Evolutionary conservation across 2,113 vertebrate genomes (phyloP).

Genomic region (Donacobius atricapilla): DNA sequence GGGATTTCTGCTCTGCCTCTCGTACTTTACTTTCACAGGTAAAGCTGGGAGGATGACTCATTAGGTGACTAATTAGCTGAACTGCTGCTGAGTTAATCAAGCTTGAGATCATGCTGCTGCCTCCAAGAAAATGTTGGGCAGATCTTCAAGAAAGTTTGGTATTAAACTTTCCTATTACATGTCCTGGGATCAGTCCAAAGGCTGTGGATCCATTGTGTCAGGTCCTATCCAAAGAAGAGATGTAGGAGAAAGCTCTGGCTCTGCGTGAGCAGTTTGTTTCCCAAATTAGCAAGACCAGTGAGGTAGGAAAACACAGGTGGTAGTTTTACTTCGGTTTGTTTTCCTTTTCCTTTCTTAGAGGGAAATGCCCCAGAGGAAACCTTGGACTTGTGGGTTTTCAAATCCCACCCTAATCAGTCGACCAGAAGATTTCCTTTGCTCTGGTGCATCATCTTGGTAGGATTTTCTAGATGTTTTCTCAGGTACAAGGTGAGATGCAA

Average conservation of each 20-base stretch:
- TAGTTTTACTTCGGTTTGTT: neutral
- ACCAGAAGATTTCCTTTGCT: neutral
- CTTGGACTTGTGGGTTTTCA: neutral
- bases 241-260: neutral
- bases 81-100: neutral
- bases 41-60: neutral
- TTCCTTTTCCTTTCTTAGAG: neutral
- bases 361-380: neutral
- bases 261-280: neutral
- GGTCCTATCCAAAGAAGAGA: neutral
- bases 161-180: rapidly evolving
- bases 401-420: neutral
- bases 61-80: neutral
- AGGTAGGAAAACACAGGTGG: neutral
- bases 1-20: neutral
- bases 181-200: neutral
- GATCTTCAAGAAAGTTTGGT: neutral
- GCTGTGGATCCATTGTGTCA: rapidly evolving
- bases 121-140: neutral
- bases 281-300: neutral
- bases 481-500: rapidly evolving
- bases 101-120: neutral
- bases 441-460: neutral
- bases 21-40: rapidly evolving
- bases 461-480: neutral